A percentile compares a stretch with the other conserved stretches of the same genome.
phyloP scores from a whole-genome alignment of 1,140 invertebrate genomes.

The Penaeus chinensis region DNA sequence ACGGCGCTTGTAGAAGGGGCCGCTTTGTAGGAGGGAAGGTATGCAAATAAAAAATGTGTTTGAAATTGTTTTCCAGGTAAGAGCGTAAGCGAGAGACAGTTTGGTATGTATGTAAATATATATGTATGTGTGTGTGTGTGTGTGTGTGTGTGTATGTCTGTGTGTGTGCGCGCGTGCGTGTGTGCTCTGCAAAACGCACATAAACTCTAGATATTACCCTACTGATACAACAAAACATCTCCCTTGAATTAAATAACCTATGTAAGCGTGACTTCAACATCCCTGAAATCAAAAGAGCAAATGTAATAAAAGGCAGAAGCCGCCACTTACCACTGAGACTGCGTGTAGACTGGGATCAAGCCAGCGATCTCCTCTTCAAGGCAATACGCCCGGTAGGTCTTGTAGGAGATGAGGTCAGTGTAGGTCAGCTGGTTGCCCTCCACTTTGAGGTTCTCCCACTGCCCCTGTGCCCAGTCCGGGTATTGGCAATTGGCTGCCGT shows the following conservation, averaged over 20 bases:
- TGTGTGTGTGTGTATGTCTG: neutral
- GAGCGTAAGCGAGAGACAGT: too few relatives aligned
- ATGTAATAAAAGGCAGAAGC: too few relatives aligned
- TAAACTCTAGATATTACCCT: too few relatives aligned
- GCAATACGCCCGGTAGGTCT: slow-evolving; percentile 76
- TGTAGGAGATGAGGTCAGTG: slow-evolving; percentile 75
- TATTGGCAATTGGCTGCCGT: slow-evolving; percentile 69
- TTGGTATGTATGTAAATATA: neutral
- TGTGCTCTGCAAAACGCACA: too few relatives aligned
- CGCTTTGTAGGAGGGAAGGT: too few relatives aligned
- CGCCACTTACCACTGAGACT: slow-evolving; percentile 71
- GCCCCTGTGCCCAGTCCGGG: slow-evolving; percentile 77
- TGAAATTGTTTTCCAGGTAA: too few relatives aligned
- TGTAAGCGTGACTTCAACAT: too few relatives aligned
- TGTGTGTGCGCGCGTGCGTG: neutral
- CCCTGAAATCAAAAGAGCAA: too few relatives aligned
- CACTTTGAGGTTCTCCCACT: slow-evolving; percentile 77
- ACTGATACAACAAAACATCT: too few relatives aligned
- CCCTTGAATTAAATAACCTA: too few relatives aligned
- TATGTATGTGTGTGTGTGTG: neutral
- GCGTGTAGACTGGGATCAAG: slow-evolving; percentile 70
- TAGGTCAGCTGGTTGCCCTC: slow-evolving; percentile 75
- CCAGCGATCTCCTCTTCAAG: slow-evolving; percentile 69
- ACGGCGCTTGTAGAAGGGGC: too few relatives aligned
- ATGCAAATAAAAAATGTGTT: too few relatives aligned